A percentile compares a stretch with the other conserved stretches of the same genome.
These are phyloP conservation scores for Bombus vancouverensis DNA, from an alignment of 1,140 invertebrate species.

Conservation along the genomic window DNA sequence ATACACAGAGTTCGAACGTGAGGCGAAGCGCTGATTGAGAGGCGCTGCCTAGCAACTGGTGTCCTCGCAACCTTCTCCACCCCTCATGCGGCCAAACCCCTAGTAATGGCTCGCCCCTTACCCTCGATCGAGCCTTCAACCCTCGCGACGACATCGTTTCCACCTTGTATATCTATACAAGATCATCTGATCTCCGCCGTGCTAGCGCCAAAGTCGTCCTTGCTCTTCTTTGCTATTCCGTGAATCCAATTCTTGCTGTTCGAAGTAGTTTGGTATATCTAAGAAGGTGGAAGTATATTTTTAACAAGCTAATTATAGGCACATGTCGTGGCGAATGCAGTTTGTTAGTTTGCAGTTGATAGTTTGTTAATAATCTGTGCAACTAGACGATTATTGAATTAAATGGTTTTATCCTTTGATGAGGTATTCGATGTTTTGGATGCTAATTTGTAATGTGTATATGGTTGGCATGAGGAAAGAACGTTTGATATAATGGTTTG, in stretches of 20 bases:
- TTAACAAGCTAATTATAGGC: neutral
- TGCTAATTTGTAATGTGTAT: no score
- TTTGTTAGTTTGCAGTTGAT: no score
- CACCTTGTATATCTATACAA: constrained; percentile 24
- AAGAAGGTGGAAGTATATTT: neutral
- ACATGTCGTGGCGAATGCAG: no score
- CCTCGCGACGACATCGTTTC: constrained; percentile 41
- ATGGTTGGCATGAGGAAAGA: no score
- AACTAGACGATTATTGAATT: neutral
- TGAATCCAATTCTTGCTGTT: neutral
- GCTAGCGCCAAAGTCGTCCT: neutral
- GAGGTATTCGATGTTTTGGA: neutral
- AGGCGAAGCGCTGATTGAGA: constrained; percentile 75
- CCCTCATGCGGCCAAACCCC: constrained; percentile 25
- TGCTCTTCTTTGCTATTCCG: neutral
- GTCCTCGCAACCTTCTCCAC: constrained; percentile 73
- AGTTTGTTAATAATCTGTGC: neutral
- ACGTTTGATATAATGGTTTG: neutral
- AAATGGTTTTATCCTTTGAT: neutral
- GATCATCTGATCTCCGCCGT: constrained; percentile 17
- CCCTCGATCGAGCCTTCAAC: neutral
- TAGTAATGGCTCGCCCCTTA: constrained; percentile 4
- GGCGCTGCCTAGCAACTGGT: constrained; percentile 81
- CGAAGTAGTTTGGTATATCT: neutral
- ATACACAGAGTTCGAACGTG: constrained; percentile 67